Percentiles rank a stretch among this genome's conserved stretches.
Conservation (phyloP, 23 tunicate genomes). For the Botrylloides violaceus region DNA sequence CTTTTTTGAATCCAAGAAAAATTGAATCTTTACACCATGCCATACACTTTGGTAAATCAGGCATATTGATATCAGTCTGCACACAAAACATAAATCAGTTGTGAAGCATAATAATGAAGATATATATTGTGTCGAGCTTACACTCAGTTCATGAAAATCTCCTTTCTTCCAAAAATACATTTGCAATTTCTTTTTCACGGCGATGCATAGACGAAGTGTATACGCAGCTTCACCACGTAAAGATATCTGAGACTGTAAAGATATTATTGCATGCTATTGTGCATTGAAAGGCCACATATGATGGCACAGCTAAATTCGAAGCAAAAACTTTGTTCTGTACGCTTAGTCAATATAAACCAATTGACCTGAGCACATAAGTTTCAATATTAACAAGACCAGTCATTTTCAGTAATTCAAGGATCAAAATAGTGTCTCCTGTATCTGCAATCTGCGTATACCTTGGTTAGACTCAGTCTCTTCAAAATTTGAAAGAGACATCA, state of each 20-base stretch:
- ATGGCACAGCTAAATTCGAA: not conserved
- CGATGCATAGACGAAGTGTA: conserved; percentile 61
- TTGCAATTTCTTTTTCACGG: conserved; percentile 50
- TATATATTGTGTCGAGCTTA: conserved; percentile 12
- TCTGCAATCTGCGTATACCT: too few relatives aligned
- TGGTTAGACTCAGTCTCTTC: too few relatives aligned
- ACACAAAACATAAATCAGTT: not conserved
- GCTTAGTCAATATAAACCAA: too few relatives aligned
- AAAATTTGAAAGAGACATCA: too few relatives aligned
- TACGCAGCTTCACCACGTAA: conserved; percentile 69
- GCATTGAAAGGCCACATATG: not conserved
- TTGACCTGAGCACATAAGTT: too few relatives aligned
- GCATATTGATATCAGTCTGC: conserved; percentile 56
- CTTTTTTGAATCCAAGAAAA: conserved; percentile 74
- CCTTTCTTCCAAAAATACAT: conserved; percentile 81
- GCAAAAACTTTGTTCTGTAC: too few relatives aligned
- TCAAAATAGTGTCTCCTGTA: too few relatives aligned
- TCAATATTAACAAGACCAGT: too few relatives aligned
- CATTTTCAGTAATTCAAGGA: too few relatives aligned
- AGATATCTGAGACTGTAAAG: conserved; percentile 51
- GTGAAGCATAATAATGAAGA: too few relatives aligned
- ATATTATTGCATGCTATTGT: not conserved
- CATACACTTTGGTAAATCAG: conserved; percentile 66
- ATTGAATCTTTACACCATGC: conserved; percentile 87
- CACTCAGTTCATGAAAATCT: conserved; percentile 60